These are phyloP conservation scores for Sesamia nonagrioides DNA, from an alignment of 1,140 invertebrate genomes.

Conservation along the genomic window DNA sequence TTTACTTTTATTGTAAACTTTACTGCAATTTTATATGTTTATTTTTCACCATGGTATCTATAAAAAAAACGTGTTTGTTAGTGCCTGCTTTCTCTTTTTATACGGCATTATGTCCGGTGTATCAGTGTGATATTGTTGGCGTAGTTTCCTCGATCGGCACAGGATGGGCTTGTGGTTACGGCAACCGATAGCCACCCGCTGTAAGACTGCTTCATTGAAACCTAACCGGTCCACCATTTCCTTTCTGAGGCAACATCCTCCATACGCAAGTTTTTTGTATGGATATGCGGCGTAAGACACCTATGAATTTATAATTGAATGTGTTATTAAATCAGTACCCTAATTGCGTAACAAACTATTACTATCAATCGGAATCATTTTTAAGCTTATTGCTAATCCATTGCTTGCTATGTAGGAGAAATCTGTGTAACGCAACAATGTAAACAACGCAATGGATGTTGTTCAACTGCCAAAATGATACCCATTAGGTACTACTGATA, in stretches of 20 bases:
- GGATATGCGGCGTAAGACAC: no score
- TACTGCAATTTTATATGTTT: not conserved
- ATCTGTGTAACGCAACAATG: no score
- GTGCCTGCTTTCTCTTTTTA: slow-evolving; percentile 28
- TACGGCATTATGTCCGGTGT: not conserved
- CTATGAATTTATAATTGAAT: not conserved
- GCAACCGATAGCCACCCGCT: not conserved
- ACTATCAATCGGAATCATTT: no score
- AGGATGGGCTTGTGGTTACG: slow-evolving; percentile 48
- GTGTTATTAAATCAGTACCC: no score
- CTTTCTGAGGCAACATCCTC: slow-evolving; percentile 38
- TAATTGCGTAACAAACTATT: no score
- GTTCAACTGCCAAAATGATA: no score
- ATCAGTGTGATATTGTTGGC: not conserved
- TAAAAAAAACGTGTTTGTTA: not conserved
- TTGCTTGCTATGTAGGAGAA: no score
- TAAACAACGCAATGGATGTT: no score
- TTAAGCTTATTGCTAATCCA: no score
- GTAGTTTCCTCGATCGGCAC: slow-evolving; percentile 11
- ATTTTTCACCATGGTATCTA: not conserved
- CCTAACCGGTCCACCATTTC: slow-evolving; percentile 39
- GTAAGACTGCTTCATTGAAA: slow-evolving; percentile 39
- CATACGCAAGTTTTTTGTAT: not conserved
- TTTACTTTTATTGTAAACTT: slow-evolving; percentile 1
- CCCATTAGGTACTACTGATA: no score